phyloP scores from a whole-genome alignment of 2,113 vertebrate genomes.

The Ornithorhynchus anatinus region DNA sequence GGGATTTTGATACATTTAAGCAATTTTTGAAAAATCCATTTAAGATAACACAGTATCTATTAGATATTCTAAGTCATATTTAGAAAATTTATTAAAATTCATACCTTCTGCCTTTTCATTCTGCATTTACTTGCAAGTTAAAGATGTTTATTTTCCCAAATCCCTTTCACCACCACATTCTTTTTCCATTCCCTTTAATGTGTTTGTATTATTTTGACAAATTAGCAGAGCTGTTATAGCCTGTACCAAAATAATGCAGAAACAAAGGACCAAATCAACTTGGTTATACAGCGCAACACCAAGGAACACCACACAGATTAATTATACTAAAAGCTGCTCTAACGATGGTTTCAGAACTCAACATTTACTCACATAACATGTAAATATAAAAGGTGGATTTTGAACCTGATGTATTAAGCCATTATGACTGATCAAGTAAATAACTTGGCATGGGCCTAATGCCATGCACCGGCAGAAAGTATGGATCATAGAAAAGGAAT shows the following conservation, averaged over 20 bases:
- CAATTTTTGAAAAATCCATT: not conserved
- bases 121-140: constrained; percentile 9
- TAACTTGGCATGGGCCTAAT: constrained; percentile 38
- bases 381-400: constrained; percentile 41
- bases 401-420: constrained; percentile 44
- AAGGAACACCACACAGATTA: constrained; percentile 43
- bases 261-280: not conserved
- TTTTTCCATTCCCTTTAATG: not conserved
- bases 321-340: constrained; percentile 59
- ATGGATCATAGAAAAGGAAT: not conserved
- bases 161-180: not conserved
- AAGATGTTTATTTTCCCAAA: not conserved
- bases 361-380: constrained; percentile 43
- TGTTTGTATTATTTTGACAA: constrained; percentile 47
- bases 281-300: constrained; percentile 32
- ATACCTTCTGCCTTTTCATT: not conserved
- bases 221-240: constrained; percentile 45
- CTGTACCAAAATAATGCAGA: constrained; percentile 26
- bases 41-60: not conserved
- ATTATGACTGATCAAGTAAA: constrained; percentile 34
- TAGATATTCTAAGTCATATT: not conserved
- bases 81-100: constrained; percentile 12
- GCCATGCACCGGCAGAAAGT: constrained; percentile 18
- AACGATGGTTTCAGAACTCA: constrained; percentile 51
- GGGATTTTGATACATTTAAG: not conserved